phyloP scores from a whole-genome alignment of 2,113 vertebrate species.

The Porphyrio hochstetteri region DNA sequence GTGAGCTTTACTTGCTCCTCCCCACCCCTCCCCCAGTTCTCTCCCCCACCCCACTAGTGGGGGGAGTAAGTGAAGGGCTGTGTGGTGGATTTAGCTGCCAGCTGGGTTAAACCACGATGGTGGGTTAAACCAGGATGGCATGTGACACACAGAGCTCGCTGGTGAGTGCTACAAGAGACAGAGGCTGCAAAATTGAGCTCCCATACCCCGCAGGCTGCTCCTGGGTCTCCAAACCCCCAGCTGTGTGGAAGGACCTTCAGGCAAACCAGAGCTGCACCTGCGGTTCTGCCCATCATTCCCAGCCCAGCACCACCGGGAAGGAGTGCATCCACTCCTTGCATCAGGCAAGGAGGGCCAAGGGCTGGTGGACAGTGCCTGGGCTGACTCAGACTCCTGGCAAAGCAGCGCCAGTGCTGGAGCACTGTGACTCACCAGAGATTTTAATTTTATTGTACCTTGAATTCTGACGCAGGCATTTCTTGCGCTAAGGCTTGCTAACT shows the following conservation, averaged over 20 bases:
- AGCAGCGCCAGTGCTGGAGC: neutral
- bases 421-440: neutral
- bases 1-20: too few relatives aligned
- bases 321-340: neutral
- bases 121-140: too few relatives aligned
- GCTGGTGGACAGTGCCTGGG: neutral
- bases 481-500: neutral
- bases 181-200: neutral
- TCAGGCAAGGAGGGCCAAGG: neutral
- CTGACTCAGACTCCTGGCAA: constrained; percentile 9
- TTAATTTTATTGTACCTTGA: neutral
- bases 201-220: neutral
- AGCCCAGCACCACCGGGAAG: accelerated
- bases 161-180: neutral
- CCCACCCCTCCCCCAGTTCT: too few relatives aligned
- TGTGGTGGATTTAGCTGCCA: too few relatives aligned
- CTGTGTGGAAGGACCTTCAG: neutral
- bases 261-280: accelerated
- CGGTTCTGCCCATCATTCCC: neutral
- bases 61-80: too few relatives aligned
- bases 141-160: neutral
- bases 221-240: neutral
- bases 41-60: too few relatives aligned
- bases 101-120: too few relatives aligned
- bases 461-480: neutral